Evolutionary conservation across 2,113 vertebrate species (phyloP).

Genomic region (Saccopteryx leptura): DNA sequence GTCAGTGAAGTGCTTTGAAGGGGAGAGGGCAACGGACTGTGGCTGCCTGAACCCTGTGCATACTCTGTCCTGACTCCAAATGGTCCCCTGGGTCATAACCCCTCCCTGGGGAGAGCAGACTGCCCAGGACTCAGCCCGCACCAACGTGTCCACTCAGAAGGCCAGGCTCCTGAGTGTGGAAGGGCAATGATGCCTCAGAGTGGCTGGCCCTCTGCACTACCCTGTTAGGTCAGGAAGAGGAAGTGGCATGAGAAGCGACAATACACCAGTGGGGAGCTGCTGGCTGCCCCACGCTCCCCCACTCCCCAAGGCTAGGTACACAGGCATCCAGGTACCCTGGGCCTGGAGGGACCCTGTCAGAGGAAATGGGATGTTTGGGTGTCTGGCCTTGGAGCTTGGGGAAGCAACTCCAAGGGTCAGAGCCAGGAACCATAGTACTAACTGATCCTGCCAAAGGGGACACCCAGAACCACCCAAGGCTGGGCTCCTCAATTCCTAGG

Average conservation of each 20-base stretch:
- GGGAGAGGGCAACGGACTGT: background rate
- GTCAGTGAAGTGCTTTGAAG: slow-evolving; percentile 3
- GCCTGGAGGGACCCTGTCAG: background rate
- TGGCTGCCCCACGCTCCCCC: background rate
- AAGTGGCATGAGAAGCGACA: background rate
- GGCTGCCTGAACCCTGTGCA: background rate
- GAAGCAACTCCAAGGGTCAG: background rate
- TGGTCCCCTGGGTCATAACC: background rate
- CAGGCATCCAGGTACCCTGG: background rate
- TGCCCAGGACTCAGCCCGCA: background rate
- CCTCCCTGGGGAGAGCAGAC: background rate
- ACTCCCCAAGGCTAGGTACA: background rate
- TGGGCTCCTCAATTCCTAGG: background rate
- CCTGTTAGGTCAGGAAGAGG: background rate
- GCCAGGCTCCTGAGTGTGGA: no score
- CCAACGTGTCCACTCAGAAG: background rate
- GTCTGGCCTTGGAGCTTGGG: background rate
- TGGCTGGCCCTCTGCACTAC: background rate
- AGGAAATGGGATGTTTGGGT: background rate
- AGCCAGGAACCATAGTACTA: background rate
- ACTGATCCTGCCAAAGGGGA: background rate
- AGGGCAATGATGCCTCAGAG: background rate
- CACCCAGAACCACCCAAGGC: background rate
- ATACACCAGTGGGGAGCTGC: background rate
- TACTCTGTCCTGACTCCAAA: background rate